Conservation (phyloP, 2,113 vertebrate species). For the Eira barbara region DNA sequence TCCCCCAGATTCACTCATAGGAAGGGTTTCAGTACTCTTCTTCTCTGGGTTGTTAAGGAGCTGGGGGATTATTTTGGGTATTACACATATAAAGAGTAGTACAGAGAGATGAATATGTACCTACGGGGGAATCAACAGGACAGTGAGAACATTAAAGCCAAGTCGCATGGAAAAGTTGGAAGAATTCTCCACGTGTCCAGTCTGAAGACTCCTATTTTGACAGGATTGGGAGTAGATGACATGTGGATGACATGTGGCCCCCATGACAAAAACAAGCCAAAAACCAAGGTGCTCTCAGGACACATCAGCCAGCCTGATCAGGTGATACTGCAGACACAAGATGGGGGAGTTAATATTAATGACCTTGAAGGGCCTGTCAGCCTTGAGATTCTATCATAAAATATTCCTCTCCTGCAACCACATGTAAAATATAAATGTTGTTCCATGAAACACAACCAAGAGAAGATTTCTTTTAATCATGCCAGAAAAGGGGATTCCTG, state of each 20-base stretch:
- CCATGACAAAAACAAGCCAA: background rate
- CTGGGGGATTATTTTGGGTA: background rate
- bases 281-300: background rate
- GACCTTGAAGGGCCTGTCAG: background rate
- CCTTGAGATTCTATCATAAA: background rate
- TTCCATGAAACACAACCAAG: background rate
- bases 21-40: background rate
- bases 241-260: background rate
- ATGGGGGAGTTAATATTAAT: background rate
- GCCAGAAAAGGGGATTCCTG: background rate
- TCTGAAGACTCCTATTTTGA: background rate
- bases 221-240: background rate
- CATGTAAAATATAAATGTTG: background rate
- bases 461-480: background rate
- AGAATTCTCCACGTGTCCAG: background rate
- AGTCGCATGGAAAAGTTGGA: background rate
- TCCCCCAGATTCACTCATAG: background rate
- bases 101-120: rapidly evolving
- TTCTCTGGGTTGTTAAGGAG: background rate
- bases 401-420: background rate
- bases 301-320: background rate
- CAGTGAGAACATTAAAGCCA: background rate
- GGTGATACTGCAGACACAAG: background rate
- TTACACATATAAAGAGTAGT: background rate
- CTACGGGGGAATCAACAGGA: rapidly evolving